Conservation (phyloP, 2,113 vertebrate species). For the Rhinoptilus africanus region DNA sequence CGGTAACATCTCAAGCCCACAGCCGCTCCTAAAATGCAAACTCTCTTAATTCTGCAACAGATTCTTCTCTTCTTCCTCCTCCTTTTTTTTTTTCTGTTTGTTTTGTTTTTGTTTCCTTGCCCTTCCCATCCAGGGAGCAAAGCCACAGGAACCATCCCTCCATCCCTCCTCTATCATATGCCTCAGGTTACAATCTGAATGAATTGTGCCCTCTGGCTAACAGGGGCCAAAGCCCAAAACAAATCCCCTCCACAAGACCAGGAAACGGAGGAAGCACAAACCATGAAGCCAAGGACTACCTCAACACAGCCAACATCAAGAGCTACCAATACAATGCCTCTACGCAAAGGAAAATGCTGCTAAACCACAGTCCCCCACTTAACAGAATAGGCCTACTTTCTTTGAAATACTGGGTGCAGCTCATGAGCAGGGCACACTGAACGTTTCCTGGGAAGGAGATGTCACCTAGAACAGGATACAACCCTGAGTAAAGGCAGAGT, state of each 20-base stretch:
- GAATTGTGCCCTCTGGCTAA: not conserved
- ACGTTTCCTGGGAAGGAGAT: not conserved
- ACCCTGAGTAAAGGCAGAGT: not conserved
- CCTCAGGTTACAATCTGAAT: not conserved
- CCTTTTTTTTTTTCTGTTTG: not conserved
- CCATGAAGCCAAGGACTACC: not conserved
- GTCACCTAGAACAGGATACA: not conserved
- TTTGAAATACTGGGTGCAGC: not conserved
- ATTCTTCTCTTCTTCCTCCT: not conserved
- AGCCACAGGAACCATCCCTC: not conserved
- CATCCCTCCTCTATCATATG: no score
- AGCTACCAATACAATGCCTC: not conserved
- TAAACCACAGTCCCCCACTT: not conserved
- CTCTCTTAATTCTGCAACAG: not conserved
- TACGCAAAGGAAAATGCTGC: not conserved
- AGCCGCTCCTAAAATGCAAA: not conserved
- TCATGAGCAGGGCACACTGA: not conserved
- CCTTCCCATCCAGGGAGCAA: not conserved
- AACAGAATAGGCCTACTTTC: not conserved
- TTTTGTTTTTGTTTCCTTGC: not conserved
- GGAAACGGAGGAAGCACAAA: not conserved
- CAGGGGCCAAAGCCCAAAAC: not conserved
- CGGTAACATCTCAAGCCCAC: not conserved
- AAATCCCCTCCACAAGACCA: not conserved
- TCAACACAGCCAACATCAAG: not conserved